phyloP scores from a whole-genome alignment of 2,113 vertebrate species.

The Oplegnathus fasciatus region DNA sequence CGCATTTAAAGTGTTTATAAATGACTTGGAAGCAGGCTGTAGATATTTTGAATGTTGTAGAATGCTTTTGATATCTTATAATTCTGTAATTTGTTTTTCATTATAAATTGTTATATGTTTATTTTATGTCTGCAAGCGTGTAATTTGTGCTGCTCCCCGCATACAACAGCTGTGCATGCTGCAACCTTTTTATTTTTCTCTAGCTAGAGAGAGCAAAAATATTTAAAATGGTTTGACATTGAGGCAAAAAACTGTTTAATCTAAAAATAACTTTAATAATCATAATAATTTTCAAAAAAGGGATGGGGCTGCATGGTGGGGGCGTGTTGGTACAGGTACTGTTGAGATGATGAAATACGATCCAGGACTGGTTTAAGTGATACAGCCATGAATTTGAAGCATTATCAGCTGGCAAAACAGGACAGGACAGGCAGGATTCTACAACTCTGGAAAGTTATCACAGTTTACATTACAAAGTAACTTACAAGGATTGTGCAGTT shows the following conservation, averaged over 20 bases:
- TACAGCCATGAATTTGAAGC: not conserved
- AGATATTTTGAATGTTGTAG: too few relatives aligned
- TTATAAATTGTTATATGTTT: too few relatives aligned
- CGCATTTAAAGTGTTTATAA: too few relatives aligned
- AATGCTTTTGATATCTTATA: too few relatives aligned
- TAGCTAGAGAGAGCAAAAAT: not conserved
- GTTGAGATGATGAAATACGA: not conserved
- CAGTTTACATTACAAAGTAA: not conserved
- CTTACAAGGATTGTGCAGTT: not conserved
- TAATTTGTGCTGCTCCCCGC: too few relatives aligned
- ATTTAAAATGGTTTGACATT: not conserved
- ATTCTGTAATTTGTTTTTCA: too few relatives aligned
- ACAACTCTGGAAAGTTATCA: not conserved
- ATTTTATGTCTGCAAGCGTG: too few relatives aligned
- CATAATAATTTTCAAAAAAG: not conserved
- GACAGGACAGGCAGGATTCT: not conserved
- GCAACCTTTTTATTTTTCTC: not conserved
- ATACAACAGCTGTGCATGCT: too few relatives aligned
- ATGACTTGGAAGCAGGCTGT: too few relatives aligned
- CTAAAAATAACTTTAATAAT: not conserved
- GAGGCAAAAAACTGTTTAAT: not conserved
- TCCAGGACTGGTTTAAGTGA: not conserved
- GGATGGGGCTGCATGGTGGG: not conserved
- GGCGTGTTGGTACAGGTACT: not conserved
- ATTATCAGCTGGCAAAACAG: constrained; percentile 1